Conservation (phyloP, 2,888 invertebrate species). For the Athripsodes cinereus region DNA sequence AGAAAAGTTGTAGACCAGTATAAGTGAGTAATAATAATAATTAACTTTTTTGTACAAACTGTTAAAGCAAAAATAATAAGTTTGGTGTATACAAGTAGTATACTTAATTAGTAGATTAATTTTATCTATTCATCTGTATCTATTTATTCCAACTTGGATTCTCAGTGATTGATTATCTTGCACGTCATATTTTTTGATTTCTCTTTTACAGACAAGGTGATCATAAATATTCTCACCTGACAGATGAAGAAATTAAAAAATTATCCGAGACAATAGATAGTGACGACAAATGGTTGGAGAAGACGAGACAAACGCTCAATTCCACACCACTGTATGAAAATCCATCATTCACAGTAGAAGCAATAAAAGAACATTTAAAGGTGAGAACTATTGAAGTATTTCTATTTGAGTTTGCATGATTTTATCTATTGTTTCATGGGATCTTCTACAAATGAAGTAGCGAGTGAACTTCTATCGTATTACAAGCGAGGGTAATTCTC, state of each 20-base stretch:
- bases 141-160: not conserved
- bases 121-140: not conserved
- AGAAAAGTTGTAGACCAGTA: slow-evolving; percentile 72
- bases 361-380: slow-evolving; percentile 13
- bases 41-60: too few relatives aligned
- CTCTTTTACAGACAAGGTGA: slow-evolving; percentile 57
- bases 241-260: slow-evolving; percentile 75
- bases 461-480: too few relatives aligned
- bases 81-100: too few relatives aligned
- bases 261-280: slow-evolving; percentile 63
- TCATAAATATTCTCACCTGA: slow-evolving; percentile 71
- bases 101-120: not conserved
- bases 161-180: not conserved
- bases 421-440: too few relatives aligned
- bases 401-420: too few relatives aligned
- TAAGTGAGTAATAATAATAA: slow-evolving; percentile 43
- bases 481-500: too few relatives aligned
- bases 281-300: slow-evolving; percentile 78
- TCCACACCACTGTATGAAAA: slow-evolving; percentile 62
- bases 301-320: slow-evolving; percentile 60
- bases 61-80: too few relatives aligned
- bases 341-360: slow-evolving; percentile 63
- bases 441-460: too few relatives aligned
- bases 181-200: not conserved
- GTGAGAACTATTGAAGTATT: too few relatives aligned